Conservation (phyloP, 2,113 vertebrate species). For the Toxotes jaculatrix region DNA sequence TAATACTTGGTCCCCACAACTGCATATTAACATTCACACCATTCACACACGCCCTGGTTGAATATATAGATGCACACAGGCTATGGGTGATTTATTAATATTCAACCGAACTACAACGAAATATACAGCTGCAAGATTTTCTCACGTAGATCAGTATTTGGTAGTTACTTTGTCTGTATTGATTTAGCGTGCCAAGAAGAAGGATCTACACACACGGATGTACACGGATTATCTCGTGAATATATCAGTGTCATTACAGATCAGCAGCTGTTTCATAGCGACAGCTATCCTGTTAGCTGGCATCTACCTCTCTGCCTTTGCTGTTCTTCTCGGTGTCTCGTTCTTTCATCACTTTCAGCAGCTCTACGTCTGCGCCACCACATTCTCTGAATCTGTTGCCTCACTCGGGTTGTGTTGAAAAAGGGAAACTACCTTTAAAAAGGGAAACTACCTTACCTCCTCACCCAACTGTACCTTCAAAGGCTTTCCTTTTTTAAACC, state of each 20-base stretch:
- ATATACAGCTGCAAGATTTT: slow-evolving; percentile 35
- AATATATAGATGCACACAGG: slow-evolving; percentile 5
- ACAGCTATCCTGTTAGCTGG: slow-evolving; percentile 56
- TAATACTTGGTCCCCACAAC: slow-evolving; percentile 73
- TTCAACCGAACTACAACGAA: slow-evolving; percentile 22
- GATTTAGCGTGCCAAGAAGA: slow-evolving; percentile 45
- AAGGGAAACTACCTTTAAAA: slow-evolving; percentile 22
- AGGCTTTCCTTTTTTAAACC: slow-evolving; percentile 15
- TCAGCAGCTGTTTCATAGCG: slow-evolving; percentile 52
- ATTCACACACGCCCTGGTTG: slow-evolving; percentile 15
- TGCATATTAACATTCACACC: slow-evolving; percentile 58
- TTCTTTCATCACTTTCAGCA: slow-evolving; percentile 73
- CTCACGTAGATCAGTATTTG: slow-evolving; percentile 29
- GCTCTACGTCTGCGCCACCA: slow-evolving; percentile 50
- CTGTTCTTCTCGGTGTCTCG: slow-evolving; percentile 50
- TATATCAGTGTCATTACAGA: slow-evolving; percentile 73
- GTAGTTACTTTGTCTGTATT: slow-evolving; percentile 43
- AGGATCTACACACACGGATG: slow-evolving; percentile 29
- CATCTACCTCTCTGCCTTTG: slow-evolving; percentile 34
- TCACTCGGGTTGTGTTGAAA: slow-evolving; percentile 62
- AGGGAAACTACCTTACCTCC: slow-evolving; percentile 48
- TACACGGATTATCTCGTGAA: slow-evolving; percentile 55
- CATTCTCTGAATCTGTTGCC: slow-evolving; percentile 68
- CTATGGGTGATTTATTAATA: slow-evolving; percentile 46
- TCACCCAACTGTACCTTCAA: slow-evolving; percentile 64